Evolutionary conservation across 23 tunicate genomes (phyloP).

Genomic region (Pegea sp.): DNA sequence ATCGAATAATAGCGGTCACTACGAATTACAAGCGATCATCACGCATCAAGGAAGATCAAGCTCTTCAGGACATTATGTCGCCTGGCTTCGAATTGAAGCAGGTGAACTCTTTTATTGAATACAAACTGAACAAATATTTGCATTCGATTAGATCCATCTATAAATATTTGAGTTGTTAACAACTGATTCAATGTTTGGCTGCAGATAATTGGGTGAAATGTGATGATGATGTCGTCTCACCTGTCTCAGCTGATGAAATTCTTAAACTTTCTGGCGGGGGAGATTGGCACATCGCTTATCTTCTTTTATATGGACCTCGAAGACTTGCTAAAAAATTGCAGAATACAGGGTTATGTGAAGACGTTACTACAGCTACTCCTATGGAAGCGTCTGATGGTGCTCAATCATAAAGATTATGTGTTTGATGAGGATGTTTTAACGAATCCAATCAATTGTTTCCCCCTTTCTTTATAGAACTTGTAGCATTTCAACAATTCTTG

Average conservation of each 20-base stretch:
- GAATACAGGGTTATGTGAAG: no score
- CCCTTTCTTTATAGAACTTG: no score
- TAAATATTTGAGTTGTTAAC: no score
- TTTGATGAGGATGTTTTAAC: no score
- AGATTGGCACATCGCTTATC: slow-evolving; percentile 95
- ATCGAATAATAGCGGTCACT: slow-evolving; percentile 80
- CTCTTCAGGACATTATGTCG: slow-evolving; percentile 88
- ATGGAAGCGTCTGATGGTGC: no score
- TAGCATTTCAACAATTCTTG: no score
- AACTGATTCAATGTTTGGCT: no score
- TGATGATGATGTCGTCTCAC: slow-evolving; percentile 67
- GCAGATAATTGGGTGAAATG: slow-evolving; percentile 98
- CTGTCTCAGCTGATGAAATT: slow-evolving; percentile 66
- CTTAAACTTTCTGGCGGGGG: slow-evolving; percentile 90
- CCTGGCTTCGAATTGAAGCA: slow-evolving; percentile 64
- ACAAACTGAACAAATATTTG: not conserved
- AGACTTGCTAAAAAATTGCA: no score
- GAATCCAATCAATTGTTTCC: no score
- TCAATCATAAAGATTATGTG: no score
- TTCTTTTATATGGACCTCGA: slow-evolving; percentile 60
- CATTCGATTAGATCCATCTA: not conserved
- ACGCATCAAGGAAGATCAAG: slow-evolving; percentile 87
- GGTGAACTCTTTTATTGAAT: not conserved
- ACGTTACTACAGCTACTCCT: no score
- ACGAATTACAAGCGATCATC: slow-evolving; percentile 51